Percentiles rank a stretch among this genome's conserved stretches.
Evolutionary conservation across 2,888 invertebrate genomes (phyloP).

Genomic region (Drosophila birchii): DNA sequence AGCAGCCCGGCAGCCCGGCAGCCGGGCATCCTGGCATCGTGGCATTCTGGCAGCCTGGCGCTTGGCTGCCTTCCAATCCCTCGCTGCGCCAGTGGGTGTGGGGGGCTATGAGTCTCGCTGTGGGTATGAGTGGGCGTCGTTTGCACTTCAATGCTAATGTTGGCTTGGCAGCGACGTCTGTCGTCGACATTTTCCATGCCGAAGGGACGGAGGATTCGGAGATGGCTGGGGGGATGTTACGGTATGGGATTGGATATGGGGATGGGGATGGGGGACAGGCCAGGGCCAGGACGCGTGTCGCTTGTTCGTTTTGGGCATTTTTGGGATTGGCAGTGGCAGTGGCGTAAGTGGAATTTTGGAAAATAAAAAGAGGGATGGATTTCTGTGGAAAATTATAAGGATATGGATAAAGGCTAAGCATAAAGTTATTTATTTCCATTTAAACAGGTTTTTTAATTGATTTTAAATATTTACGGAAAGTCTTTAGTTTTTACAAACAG

Average conservation of each 20-base stretch:
- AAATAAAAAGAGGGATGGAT: neutral
- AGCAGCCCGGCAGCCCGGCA: slow-evolving; percentile 42
- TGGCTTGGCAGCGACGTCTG: slow-evolving; percentile 77
- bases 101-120: slow-evolving; percentile 16
- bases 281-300: slow-evolving; percentile 72
- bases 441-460: too few relatives aligned
- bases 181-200: slow-evolving; percentile 73
- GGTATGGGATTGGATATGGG: slow-evolving; percentile 1
- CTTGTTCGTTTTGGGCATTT: slow-evolving; percentile 75
- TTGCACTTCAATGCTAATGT: slow-evolving; percentile 82
- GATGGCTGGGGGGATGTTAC: slow-evolving; percentile 1
- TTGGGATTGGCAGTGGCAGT: slow-evolving; percentile 44
- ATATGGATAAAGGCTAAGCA: too few relatives aligned
- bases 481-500: too few relatives aligned
- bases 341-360: slow-evolving; percentile 12
- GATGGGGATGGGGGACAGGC: slow-evolving; percentile 16
- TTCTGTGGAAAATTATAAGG: neutral
- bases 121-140: slow-evolving; percentile 65
- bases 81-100: slow-evolving; percentile 33
- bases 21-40: slow-evolving; percentile 51
- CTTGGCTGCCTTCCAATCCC: slow-evolving; percentile 52
- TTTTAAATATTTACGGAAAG: too few relatives aligned
- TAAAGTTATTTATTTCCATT: too few relatives aligned
- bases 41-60: slow-evolving; percentile 35
- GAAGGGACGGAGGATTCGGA: neutral